phyloP scores from a whole-genome alignment of 2,888 invertebrate genomes.

The Beris morrisii region DNA sequence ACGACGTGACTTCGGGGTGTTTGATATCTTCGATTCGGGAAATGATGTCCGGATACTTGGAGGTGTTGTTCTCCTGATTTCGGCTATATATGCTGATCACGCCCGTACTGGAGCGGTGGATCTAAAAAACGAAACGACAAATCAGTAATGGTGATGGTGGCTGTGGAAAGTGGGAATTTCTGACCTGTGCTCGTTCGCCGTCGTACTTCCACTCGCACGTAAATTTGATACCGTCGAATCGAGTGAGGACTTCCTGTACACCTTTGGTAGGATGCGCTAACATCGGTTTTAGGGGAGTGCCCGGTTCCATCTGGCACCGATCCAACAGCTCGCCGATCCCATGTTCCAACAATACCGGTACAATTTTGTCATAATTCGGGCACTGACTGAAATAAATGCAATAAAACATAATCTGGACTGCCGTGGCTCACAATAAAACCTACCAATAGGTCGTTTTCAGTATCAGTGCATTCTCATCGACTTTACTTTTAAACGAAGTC shows the following conservation, averaged over 20 bases:
- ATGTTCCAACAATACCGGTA: conserved; percentile 75
- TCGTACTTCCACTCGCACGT: conserved; percentile 99
- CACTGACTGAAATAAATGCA: conserved; percentile 72
- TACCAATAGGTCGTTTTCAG: conserved; percentile 93
- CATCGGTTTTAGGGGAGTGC: conserved; percentile 97
- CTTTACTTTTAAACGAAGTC: conserved; percentile 72
- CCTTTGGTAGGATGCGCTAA: conserved; percentile 97
- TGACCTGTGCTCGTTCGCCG: conserved; percentile 93
- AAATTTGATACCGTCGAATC: conserved; percentile 82
- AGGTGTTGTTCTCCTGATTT: conserved; percentile 92
- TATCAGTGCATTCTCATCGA: conserved; percentile 73
- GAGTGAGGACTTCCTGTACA: conserved; percentile 81
- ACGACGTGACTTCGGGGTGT: conserved; percentile 67
- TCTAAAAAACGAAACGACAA: conserved; percentile 56
- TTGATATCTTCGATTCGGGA: conserved; percentile 65
- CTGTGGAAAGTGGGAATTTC: not conserved
- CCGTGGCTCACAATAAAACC: conserved; percentile 40
- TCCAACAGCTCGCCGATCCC: conserved; percentile 75
- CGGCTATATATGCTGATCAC: conserved; percentile 85
- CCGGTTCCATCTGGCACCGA: conserved; percentile 85
- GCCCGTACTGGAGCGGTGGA: conserved; percentile 71
- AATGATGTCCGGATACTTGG: conserved; percentile 95
- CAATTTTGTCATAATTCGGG: conserved; percentile 86
- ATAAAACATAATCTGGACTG: not conserved
- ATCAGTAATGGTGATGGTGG: conserved; percentile 5